Evolutionary conservation across 2,888 invertebrate genomes (phyloP).

Genomic region (Eurytoma adleriae): DNA sequence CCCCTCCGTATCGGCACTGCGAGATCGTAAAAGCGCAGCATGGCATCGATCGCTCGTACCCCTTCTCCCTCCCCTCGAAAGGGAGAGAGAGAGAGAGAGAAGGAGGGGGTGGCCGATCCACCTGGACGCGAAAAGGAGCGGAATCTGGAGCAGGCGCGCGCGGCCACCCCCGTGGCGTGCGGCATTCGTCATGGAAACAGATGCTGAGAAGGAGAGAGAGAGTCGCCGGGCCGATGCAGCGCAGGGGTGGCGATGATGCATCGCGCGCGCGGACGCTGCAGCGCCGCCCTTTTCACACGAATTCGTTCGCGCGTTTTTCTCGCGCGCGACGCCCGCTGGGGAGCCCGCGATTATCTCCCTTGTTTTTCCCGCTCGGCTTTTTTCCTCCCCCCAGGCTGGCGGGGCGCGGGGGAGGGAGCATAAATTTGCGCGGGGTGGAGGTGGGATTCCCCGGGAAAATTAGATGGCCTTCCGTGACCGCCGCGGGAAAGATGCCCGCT

Average conservation of each 20-base stretch:
- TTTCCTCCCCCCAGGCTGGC: too few relatives aligned
- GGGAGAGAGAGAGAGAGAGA: background rate
- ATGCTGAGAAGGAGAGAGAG: slow-evolving; percentile 13
- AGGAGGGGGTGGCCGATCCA: background rate
- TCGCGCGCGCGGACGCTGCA: background rate
- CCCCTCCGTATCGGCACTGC: background rate
- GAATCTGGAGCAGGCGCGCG: slow-evolving; percentile 70
- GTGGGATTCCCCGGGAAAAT: too few relatives aligned
- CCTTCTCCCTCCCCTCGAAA: background rate
- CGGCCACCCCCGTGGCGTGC: slow-evolving; percentile 29
- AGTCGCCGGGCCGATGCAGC: background rate
- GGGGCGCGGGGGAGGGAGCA: too few relatives aligned
- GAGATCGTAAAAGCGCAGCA: too few relatives aligned
- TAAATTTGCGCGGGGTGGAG: too few relatives aligned
- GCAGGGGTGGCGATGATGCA: slow-evolving; percentile 13
- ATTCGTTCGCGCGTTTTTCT: slow-evolving; percentile 2
- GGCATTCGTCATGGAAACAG: slow-evolving; percentile 55
- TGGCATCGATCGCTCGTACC: too few relatives aligned
- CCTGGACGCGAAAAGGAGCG: slow-evolving; percentile 21
- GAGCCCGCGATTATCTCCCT: too few relatives aligned
- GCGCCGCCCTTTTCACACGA: slow-evolving; percentile 38
- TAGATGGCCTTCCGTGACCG: too few relatives aligned
- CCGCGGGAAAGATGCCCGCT: too few relatives aligned
- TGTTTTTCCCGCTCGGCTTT: too few relatives aligned
- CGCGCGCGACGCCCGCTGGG: too few relatives aligned